phyloP scores from a whole-genome alignment of 2,113 vertebrate species.

The Hypomesus transpacificus region DNA sequence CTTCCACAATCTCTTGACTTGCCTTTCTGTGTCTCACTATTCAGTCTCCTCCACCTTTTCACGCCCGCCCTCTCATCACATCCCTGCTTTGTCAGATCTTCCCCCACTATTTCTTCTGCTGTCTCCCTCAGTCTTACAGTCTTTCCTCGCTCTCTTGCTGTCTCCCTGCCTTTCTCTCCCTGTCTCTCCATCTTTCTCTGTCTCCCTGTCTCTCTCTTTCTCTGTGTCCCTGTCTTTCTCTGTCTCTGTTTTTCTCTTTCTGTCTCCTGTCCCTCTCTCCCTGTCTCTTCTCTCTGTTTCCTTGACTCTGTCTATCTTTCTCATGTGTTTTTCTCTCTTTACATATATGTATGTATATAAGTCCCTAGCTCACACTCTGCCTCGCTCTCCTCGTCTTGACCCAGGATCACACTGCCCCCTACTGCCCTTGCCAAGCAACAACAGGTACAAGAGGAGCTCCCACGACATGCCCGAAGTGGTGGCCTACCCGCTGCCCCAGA shows the following conservation, averaged over 20 bases:
- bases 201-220: not conserved
- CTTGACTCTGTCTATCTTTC: not conserved
- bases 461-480: constrained; percentile 85
- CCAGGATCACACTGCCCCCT: constrained; percentile 84
- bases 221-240: not conserved
- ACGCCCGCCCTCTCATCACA: not conserved
- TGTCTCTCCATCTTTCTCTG: not conserved
- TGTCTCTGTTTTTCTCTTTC: not conserved
- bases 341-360: no score
- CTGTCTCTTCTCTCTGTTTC: not conserved
- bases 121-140: not conserved
- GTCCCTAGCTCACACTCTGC: no score
- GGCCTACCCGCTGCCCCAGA: constrained; percentile 82
- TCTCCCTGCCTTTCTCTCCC: constrained; percentile 35
- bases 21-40: not conserved
- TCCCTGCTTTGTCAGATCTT: no score
- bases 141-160: not conserved
- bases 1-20: not conserved
- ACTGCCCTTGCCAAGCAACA: constrained; percentile 79
- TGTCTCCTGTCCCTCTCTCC: constrained; percentile 37
- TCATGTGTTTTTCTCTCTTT: not conserved
- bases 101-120: not conserved
- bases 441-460: constrained; percentile 81
- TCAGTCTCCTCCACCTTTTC: not conserved
- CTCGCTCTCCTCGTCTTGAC: not conserved